phyloP scores from a whole-genome alignment of 2,888 invertebrate genomes.

The Pristionchus mayeri region DNA sequence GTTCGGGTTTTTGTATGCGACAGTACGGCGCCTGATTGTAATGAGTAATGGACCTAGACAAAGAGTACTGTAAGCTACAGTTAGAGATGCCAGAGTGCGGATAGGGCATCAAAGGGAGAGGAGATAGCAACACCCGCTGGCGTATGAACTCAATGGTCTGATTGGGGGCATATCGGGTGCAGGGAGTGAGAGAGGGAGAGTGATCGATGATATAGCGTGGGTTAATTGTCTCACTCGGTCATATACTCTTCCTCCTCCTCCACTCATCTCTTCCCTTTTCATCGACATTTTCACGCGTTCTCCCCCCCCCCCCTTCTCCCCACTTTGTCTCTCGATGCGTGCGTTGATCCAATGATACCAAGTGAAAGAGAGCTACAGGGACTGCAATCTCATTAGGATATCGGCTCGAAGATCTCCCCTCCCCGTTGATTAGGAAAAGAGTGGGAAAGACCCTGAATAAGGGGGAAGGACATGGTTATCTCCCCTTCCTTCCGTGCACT shows the following conservation, averaged over 20 bases:
- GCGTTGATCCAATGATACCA: conserved; percentile 12
- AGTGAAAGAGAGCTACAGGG: not conserved
- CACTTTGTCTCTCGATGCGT: conserved; percentile 27
- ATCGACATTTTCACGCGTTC: conserved; percentile 5
- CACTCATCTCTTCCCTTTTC: conserved; percentile 11
- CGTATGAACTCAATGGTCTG: not conserved
- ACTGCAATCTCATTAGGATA: conserved; percentile 20
- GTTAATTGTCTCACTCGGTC: conserved; percentile 1
- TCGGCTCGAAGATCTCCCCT: not conserved
- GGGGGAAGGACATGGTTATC: not conserved
- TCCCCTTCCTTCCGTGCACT: not conserved
- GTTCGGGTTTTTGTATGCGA: not conserved
- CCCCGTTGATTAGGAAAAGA: conserved; percentile 9
- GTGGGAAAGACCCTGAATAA: conserved; percentile 22
- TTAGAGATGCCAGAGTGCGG: not conserved
- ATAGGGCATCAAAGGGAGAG: not conserved
- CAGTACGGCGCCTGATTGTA: conserved; percentile 25
- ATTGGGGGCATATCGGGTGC: not conserved
- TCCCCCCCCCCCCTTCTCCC: not conserved
- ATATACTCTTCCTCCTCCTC: not conserved
- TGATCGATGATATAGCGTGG: not conserved
- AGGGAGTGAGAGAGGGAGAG: not conserved
- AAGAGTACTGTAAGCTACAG: not conserved
- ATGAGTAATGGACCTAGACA: not conserved
- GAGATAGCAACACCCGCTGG: not conserved